Evolutionary conservation across 2,888 invertebrate species (phyloP), one percentile per base, ranked within the genome.

Genomic region (Temnothorax unifasciatus): DNA sequence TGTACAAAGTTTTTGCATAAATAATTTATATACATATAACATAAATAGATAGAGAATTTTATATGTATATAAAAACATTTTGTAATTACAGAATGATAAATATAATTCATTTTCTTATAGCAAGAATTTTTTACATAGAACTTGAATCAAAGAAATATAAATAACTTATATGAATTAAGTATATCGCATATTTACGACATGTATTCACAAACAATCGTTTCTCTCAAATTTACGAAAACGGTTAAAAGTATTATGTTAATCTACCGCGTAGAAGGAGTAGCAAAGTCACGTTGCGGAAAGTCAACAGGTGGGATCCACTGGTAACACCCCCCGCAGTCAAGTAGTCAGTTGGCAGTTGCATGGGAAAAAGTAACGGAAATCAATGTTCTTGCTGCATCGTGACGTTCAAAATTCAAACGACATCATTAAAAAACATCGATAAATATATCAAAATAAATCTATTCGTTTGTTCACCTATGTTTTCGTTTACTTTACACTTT

Each of bases 331-430:
- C 94, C 91, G 92, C 91, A 84, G 93, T 94, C 94, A 93, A 93
- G 93, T 93, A 94, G 94, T 93, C 91, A 92, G 92, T 92, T 94
- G 94, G 93, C 91, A 92, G 92, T 92, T 93, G 90, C 90, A 93
- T 95, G 94, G 94, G 95, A 95, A 95, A 95, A 95, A 94, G 93
- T 94, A 95, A 95, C 95, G 93, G 94, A 94, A 94, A 94, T 94
- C 93, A 87, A 91, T 88, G 90, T 88, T 85, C 47, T 83, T 84
- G 85, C 85, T 68, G 59, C 90, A 82, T 86, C 82, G 61, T 54
- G 83, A 85, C 79, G 50, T 21, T 57, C 76, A 69, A 44, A 77
- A 85, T 85, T 87, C 85, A 50, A 73, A 86, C 76, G 71, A 68
- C 61, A 47, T 83, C 11, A 50, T 34, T 54, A 29, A 68, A 64